phyloP scores from a whole-genome alignment of 2,797 vertebrate genomes.

The Pseudomugil tenellus region DNA sequence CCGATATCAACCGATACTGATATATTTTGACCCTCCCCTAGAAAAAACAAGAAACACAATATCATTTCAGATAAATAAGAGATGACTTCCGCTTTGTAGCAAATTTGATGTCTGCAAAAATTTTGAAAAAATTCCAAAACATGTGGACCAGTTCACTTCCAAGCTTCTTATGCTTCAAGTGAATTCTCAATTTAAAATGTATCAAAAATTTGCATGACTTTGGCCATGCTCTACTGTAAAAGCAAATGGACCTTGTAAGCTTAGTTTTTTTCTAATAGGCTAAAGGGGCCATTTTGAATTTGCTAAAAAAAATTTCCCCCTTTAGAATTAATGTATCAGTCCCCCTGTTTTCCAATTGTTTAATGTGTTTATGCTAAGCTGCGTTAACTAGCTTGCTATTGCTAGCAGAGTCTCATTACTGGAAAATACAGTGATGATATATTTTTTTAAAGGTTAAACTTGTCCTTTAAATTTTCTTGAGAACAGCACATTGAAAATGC shows the following conservation, averaged over 20 bases:
- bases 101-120: no score
- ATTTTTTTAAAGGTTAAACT: slow-evolving; percentile 3
- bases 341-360: background rate
- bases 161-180: background rate
- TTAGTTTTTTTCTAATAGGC: background rate
- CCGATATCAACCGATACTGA: no score
- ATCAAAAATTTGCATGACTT: background rate
- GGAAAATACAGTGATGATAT: background rate
- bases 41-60: no score
- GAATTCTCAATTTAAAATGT: background rate
- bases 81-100: no score
- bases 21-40: no score
- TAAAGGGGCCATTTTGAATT: background rate
- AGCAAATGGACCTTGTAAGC: background rate
- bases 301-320: background rate
- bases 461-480: slow-evolving; percentile 16
- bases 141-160: no score
- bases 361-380: background rate
- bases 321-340: background rate
- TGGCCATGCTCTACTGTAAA: background rate
- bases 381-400: background rate
- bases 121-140: no score
- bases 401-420: background rate
- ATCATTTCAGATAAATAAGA: no score
- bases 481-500: slow-evolving; percentile 3